These are phyloP conservation scores for Synergus gifuensis DNA, from an alignment of 2,888 invertebrate genomes.

Conservation along the genomic window DNA sequence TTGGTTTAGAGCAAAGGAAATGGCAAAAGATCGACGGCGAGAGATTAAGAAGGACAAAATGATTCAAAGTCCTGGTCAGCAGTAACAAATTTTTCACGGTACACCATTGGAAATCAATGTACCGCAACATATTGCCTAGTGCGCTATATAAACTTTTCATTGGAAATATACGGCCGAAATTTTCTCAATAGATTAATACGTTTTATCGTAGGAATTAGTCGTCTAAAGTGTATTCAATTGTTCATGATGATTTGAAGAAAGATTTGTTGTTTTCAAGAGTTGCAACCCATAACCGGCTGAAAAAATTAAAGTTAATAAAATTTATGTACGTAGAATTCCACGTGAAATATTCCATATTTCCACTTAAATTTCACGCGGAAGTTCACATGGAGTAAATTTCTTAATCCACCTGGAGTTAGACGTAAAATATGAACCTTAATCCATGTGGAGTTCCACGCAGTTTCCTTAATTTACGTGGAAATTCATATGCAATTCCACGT, in stretches of 20 bases:
- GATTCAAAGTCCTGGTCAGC: not conserved
- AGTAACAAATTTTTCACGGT: constrained; percentile 10
- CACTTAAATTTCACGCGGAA: no score
- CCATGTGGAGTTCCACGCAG: no score
- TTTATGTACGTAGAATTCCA: no score
- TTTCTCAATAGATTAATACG: constrained; percentile 20
- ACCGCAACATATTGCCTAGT: not conserved
- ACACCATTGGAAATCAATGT: not conserved
- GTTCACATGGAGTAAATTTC: no score
- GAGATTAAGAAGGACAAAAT: not conserved
- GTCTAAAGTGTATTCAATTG: not conserved
- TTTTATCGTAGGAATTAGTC: constrained; percentile 7
- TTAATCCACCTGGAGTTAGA: no score
- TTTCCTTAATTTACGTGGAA: no score
- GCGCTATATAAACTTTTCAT: constrained; percentile 1
- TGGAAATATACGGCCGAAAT: not conserved
- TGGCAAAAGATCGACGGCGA: not conserved
- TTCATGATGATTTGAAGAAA: not conserved
- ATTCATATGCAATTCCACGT: no score
- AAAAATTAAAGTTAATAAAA: no score
- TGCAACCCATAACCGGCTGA: no score
- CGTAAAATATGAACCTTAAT: no score
- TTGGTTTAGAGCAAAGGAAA: not conserved
- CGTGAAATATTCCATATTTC: no score
- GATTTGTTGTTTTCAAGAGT: no score